These are phyloP conservation scores for Dicyrtomina minuta DNA, from an alignment of 2,888 invertebrate genomes.

Conservation along the genomic window DNA sequence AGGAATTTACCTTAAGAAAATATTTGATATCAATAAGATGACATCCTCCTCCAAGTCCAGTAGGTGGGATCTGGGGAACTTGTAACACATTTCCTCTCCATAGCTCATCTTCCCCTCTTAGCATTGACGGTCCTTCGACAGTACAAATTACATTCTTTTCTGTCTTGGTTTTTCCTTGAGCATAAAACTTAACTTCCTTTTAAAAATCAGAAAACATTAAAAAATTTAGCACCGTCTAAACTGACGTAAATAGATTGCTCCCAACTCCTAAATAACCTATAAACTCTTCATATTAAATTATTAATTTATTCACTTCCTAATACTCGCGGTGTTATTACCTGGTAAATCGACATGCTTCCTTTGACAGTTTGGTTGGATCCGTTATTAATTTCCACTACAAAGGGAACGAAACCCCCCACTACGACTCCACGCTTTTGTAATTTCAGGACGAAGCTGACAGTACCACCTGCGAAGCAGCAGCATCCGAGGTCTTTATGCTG, in stretches of 20 bases:
- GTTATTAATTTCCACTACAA: not conserved
- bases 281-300: no score
- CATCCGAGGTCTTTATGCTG: not conserved
- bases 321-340: no score
- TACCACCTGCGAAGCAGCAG: not conserved
- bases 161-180: not conserved
- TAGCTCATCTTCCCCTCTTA: conserved; percentile 1
- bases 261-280: no score
- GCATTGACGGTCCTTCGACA: conserved; percentile 1
- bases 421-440: not conserved
- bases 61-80: not conserved
- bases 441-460: not conserved
- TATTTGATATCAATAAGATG: conserved; percentile 1
- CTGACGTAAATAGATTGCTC: no score
- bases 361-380: not conserved
- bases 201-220: no score
- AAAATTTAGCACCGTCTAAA: not conserved
- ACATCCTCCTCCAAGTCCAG: conserved; percentile 1
- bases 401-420: not conserved
- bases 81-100: conserved; percentile 14
- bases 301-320: no score
- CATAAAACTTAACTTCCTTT: not conserved
- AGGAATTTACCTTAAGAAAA: not conserved
- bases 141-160: not conserved
- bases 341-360: not conserved